These are phyloP conservation scores for Lamprotornis superbus DNA, from an alignment of 2,113 vertebrate genomes.

Conservation along the genomic window DNA sequence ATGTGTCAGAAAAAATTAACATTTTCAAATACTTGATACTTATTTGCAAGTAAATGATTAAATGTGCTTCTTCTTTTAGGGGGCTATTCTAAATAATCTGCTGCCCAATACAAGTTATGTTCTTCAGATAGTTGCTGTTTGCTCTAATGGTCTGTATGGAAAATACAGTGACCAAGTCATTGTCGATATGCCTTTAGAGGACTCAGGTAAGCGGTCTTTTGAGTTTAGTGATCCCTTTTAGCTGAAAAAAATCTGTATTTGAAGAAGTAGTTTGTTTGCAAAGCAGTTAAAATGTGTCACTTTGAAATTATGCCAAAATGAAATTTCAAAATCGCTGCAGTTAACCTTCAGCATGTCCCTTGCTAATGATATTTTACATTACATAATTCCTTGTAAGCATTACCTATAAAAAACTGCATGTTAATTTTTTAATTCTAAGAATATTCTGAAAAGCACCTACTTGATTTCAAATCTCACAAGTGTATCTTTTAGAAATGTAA, in stretches of 20 bases:
- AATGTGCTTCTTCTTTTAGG: conserved; percentile 75
- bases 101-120: conserved; percentile 89
- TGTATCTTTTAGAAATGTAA: background rate
- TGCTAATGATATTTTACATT: conserved; percentile 12
- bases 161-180: conserved; percentile 85
- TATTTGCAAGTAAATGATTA: background rate
- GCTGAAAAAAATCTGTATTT: conserved; percentile 13
- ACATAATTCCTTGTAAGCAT: conserved; percentile 7
- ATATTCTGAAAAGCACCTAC: conserved; percentile 51
- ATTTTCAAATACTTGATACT: background rate
- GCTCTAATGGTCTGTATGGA: conserved; percentile 88
- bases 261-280: conserved; percentile 53
- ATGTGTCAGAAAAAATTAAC: background rate
- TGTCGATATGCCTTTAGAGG: conserved; percentile 84
- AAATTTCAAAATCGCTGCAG: conserved; percentile 54
- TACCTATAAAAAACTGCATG: conserved; percentile 30
- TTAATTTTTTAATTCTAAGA: conserved; percentile 59
- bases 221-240: background rate
- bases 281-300: conserved; percentile 48
- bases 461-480: conserved; percentile 54
- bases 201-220: conserved; percentile 84
- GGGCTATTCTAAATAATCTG: conserved; percentile 91
- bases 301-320: background rate
- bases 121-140: conserved; percentile 92
- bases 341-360: conserved; percentile 38